A percentile compares a stretch with the other conserved stretches of the same genome.
These are phyloP conservation scores for Vanessa cardui DNA, from an alignment of 2,888 invertebrate species.

Conservation along the genomic window DNA sequence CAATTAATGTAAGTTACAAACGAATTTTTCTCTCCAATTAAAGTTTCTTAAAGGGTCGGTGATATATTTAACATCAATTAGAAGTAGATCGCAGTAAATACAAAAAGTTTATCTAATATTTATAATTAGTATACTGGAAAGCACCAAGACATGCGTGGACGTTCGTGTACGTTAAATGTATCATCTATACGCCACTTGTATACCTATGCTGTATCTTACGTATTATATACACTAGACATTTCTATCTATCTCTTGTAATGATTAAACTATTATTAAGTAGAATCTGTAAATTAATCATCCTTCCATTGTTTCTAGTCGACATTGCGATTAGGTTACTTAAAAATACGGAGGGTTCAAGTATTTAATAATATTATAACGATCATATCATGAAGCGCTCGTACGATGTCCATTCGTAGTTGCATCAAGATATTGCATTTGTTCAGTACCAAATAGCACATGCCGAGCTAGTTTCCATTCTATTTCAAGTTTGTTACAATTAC, in stretches of 20 bases:
- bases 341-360: slow-evolving; percentile 35
- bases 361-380: slow-evolving; percentile 44
- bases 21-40: slow-evolving; percentile 58
- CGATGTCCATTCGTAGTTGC: slow-evolving; percentile 61
- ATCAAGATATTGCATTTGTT: slow-evolving; percentile 77
- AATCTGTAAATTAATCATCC: slow-evolving; percentile 75
- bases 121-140: slow-evolving; percentile 52
- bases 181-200: slow-evolving; percentile 52
- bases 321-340: slow-evolving; percentile 38
- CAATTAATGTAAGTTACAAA: slow-evolving; percentile 56
- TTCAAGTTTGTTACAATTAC: slow-evolving; percentile 58
- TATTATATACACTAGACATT: slow-evolving; percentile 72
- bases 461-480: slow-evolving; percentile 68
- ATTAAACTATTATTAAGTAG: slow-evolving; percentile 64
- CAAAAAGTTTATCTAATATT: slow-evolving; percentile 49
- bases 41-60: slow-evolving; percentile 58
- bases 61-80: slow-evolving; percentile 58
- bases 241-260: slow-evolving; percentile 72
- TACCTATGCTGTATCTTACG: slow-evolving; percentile 58
- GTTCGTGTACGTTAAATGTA: slow-evolving; percentile 55
- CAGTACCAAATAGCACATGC: slow-evolving; percentile 75
- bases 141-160: slow-evolving; percentile 68
- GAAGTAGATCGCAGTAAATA: slow-evolving; percentile 52
- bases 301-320: slow-evolving; percentile 59
- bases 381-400: slow-evolving; percentile 48